Evolutionary conservation across 2,888 invertebrate species (phyloP).

Genomic region (Bombylius discolor): DNA sequence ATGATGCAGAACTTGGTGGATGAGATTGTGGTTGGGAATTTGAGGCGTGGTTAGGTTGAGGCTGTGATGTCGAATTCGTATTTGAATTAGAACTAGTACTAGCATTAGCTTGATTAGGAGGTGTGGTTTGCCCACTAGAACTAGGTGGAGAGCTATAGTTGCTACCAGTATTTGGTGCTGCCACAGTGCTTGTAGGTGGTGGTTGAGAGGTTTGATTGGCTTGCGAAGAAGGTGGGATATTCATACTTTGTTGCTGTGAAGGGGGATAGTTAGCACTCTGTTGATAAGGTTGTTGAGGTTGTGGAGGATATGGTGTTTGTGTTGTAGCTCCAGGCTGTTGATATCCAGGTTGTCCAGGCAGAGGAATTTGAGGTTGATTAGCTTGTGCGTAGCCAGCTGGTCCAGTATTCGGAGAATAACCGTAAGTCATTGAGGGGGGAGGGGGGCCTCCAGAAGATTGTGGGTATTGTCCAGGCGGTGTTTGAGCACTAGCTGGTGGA

Average conservation of each 20-base stretch:
- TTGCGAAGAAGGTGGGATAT: slow-evolving; percentile 18
- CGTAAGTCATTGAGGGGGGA: slow-evolving; percentile 38
- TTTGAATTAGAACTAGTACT: slow-evolving; percentile 6
- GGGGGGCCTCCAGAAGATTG: slow-evolving; percentile 33
- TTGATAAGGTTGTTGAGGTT: slow-evolving; percentile 29
- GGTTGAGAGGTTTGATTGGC: slow-evolving; percentile 16
- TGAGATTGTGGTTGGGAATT: slow-evolving; percentile 24
- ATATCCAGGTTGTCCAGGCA: slow-evolving; percentile 34
- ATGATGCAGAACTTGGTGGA: slow-evolving; percentile 18
- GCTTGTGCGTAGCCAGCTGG: slow-evolving; percentile 25
- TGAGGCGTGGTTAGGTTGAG: slow-evolving; percentile 12
- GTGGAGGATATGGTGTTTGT: slow-evolving; percentile 38
- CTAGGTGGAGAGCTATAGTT: slow-evolving; percentile 40
- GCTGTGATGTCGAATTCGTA: slow-evolving; percentile 8
- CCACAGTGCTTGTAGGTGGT: slow-evolving; percentile 13
- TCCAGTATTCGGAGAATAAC: slow-evolving; percentile 36
- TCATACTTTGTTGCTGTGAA: slow-evolving; percentile 27
- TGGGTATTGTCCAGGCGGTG: slow-evolving; percentile 36
- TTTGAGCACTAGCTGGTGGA: slow-evolving; percentile 33
- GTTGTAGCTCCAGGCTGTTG: slow-evolving; percentile 30
- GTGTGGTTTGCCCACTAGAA: slow-evolving; percentile 34
- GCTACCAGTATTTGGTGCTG: slow-evolving; percentile 25
- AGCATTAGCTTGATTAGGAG: slow-evolving; percentile 16
- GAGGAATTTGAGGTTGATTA: slow-evolving; percentile 19
- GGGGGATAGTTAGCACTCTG: slow-evolving; percentile 36